Conservation (phyloP, 1,140 invertebrate genomes). For the Papilio dardanus region DNA sequence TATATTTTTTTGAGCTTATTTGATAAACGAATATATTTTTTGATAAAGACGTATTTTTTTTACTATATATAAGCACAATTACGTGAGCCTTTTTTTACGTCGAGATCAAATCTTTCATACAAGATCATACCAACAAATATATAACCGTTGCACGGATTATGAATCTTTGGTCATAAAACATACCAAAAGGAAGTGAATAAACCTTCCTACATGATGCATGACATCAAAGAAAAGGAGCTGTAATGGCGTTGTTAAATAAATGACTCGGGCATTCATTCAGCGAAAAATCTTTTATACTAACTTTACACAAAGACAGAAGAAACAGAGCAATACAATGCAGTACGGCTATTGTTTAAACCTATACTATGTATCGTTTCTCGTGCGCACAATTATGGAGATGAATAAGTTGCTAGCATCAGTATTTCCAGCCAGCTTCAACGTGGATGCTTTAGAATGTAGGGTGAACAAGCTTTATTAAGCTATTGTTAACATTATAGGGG, state of each 20-base stretch:
- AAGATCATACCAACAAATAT: neutral
- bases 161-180: neutral
- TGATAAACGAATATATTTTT: too few relatives aligned
- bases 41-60: too few relatives aligned
- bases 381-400: neutral
- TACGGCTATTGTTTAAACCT: neutral
- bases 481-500: too few relatives aligned
- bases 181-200: neutral
- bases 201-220: neutral
- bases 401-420: too few relatives aligned
- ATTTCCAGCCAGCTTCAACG: too few relatives aligned
- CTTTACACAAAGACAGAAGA: neutral
- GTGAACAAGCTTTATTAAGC: too few relatives aligned
- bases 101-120: neutral
- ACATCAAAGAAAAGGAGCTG: neutral
- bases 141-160: neutral
- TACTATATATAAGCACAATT: too few relatives aligned
- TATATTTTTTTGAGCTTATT: too few relatives aligned
- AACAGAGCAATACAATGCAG: neutral
- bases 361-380: too few relatives aligned
- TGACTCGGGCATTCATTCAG: conserved; percentile 1
- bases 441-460: too few relatives aligned
- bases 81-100: neutral
- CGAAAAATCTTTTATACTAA: conserved; percentile 1
- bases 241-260: conserved; percentile 18